Percentiles rank a stretch among this genome's conserved stretches.
Evolutionary conservation across 2,797 vertebrate genomes (phyloP).

Genomic region (Acrossocheilus wenchowensis): DNA sequence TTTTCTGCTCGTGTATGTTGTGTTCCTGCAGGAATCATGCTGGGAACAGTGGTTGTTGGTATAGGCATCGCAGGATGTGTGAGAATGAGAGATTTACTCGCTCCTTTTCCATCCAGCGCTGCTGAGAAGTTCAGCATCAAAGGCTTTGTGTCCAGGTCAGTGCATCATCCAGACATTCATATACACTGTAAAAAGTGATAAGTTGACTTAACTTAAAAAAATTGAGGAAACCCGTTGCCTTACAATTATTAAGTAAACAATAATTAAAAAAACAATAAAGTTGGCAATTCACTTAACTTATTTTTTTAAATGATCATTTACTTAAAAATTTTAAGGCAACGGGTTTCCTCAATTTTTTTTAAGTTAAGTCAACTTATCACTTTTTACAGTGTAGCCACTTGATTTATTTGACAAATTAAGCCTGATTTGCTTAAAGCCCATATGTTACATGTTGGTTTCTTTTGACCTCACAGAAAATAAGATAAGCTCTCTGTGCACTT

Average conservation of each 20-base stretch:
- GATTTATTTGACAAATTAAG: neutral
- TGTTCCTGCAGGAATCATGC: slow-evolving; percentile 73
- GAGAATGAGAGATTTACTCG: slow-evolving; percentile 85
- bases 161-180: neutral
- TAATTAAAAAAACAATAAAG: no score
- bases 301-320: no score
- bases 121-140: slow-evolving; percentile 80
- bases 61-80: slow-evolving; percentile 86
- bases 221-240: no score
- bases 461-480: neutral
- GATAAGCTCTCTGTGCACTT: neutral
- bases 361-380: no score
- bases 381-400: neutral
- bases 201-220: no score
- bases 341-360: no score
- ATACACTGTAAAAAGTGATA: no score
- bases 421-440: neutral
- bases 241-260: no score
- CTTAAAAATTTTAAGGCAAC: no score
- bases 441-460: no score
- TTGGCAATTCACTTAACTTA: no score
- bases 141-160: slow-evolving; percentile 92
- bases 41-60: slow-evolving; percentile 90
- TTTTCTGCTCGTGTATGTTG: neutral
- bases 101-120: slow-evolving; percentile 76